A percentile compares a stretch with the other conserved stretches of the same genome.
Evolutionary conservation across 2,797 vertebrate species (phyloP).

Genomic region (Tenualosa thibaudeaui): DNA sequence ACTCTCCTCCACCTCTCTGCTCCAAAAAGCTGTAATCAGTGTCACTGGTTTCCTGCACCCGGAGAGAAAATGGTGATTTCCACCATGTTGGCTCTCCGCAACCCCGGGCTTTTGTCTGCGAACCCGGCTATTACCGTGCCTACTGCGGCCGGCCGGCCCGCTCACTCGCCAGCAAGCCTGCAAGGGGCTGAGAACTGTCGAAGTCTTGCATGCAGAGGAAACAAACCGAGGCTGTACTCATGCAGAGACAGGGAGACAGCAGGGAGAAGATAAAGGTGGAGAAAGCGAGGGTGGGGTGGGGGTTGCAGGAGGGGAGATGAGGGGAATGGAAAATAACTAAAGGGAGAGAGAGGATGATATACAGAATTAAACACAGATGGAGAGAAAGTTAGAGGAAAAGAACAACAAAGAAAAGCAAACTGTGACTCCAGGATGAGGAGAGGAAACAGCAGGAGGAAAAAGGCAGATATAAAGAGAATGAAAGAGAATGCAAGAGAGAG

Average conservation of each 20-base stretch:
- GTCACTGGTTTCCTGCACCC: constrained; percentile 36
- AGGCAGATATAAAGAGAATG: background rate
- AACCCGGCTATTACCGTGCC: constrained; percentile 30
- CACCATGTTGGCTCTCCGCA: constrained; percentile 25
- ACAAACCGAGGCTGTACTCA: background rate
- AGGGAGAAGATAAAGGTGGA: background rate
- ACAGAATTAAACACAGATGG: background rate
- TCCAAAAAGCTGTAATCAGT: constrained; percentile 36
- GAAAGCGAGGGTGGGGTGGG: background rate
- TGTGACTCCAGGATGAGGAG: background rate
- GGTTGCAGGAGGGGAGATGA: background rate
- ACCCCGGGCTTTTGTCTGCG: constrained; percentile 31
- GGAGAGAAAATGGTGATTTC: constrained; percentile 35
- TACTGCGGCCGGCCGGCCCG: constrained; percentile 7
- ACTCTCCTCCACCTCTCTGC: background rate
- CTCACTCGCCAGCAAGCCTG: background rate
- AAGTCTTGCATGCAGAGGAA: background rate
- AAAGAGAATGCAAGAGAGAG: background rate
- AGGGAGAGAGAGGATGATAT: background rate
- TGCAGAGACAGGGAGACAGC: background rate
- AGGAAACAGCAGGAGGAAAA: background rate
- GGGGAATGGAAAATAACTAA: background rate
- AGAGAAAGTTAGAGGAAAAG: background rate
- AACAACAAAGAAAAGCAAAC: background rate
- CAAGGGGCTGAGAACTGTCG: background rate